Base-by-base conservation (phyloP, 1,140 invertebrate genomes). In the Archivesica marissinica region DNA sequence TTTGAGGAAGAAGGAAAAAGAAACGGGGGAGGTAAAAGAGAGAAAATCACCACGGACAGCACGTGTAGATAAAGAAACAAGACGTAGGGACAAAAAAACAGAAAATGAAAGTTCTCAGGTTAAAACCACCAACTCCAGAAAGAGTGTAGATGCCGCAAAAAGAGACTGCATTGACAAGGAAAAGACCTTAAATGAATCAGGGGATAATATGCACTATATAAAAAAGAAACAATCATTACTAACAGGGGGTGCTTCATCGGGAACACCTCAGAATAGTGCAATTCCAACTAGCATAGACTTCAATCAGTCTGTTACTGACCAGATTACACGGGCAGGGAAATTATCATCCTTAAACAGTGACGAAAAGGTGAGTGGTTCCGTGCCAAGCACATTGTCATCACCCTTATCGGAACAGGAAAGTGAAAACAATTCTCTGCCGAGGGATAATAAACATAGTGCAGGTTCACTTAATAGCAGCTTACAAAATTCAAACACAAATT, bases 181-280 rank as follows among this genome's bases (percentile, higher is more conserved):
- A 72, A 72, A 72, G 41, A 47, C 39, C 50, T 1, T 64, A 17
- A 83, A 74, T 74, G 70, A 83, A 59, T 83, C 70, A 83, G 89
- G 91, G 72, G 91, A 91, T 90, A 90, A 90, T 90, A 93, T 93
- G 93, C 92, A 93, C 91, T 93, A 86, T 89, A 92, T 92, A 75
- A 83, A 83, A 75, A 83, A 83, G 88, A 93, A 93, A 88, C 90
- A 91, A 85, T 89, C 89, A 76, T 88, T 93, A 77, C 88, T 92
- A 83, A 76, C 86, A 78, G 89, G 88, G 81, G 89, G 89, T 90
- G 93, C 89, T 90, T 93, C 88, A 92, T 85, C 76, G 86, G 83
- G 84, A 81, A 82, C 86, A 77, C 82, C 85, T 76, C 75, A 85
- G 38, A 80, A 79, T 81, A 81, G 86, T 88, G 87, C 72, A 70